phyloP scores from a whole-genome alignment of 2,888 invertebrate genomes.

The Lochmaea capreae region DNA sequence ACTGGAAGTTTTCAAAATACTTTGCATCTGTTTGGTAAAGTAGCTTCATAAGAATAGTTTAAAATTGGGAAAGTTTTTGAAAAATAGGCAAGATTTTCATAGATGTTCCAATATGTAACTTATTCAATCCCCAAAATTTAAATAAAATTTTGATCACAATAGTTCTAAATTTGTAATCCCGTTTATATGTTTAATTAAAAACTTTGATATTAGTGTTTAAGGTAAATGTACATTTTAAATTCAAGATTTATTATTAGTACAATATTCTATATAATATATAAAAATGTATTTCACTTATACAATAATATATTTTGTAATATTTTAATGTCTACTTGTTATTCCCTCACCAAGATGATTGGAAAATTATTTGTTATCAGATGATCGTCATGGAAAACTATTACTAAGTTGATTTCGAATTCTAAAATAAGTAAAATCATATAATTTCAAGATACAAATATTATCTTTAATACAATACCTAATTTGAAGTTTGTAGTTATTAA shows the following conservation, averaged over 20 bases:
- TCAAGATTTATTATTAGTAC: constrained; percentile 1
- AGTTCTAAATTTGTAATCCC: not conserved
- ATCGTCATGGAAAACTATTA: constrained; percentile 92
- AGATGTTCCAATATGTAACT: too few relatives aligned
- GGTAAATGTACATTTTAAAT: not conserved
- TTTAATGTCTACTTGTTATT: constrained; percentile 46
- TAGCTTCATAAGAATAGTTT: too few relatives aligned
- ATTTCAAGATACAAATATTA: constrained; percentile 48
- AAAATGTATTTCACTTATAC: constrained; percentile 32
- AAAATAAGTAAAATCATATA: constrained; percentile 63
- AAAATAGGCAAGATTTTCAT: too few relatives aligned
- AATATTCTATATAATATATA: constrained; percentile 16
- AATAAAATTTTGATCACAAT: not conserved
- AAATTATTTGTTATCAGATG: constrained; percentile 96
- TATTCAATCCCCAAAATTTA: too few relatives aligned
- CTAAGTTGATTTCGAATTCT: constrained; percentile 96
- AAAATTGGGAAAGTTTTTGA: too few relatives aligned
- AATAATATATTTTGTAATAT: constrained; percentile 32
- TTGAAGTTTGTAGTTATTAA: constrained; percentile 92
- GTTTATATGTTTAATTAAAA: not conserved
- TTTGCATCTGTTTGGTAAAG: not conserved
- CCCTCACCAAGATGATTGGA: constrained; percentile 75
- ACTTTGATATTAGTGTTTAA: constrained; percentile 3
- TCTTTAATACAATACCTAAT: constrained; percentile 74
- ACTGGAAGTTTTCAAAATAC: not conserved